Percentiles rank a stretch among this genome's conserved stretches.
These are phyloP conservation scores for Parazoanthus swiftii DNA, from an alignment of 92 coral and sea anemone species.

Conservation along the genomic window DNA sequence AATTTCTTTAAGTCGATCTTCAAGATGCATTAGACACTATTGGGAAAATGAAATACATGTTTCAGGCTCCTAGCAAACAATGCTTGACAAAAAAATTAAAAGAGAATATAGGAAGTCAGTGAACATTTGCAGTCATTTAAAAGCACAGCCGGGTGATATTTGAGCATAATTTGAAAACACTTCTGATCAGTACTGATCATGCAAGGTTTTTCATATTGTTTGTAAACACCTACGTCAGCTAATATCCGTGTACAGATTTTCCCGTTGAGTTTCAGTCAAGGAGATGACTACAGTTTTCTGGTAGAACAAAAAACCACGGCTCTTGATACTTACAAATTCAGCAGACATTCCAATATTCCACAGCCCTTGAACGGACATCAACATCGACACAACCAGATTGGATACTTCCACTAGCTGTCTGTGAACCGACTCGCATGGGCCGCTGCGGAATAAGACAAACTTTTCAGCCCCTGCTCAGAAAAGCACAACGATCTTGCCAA, in stretches of 20 bases:
- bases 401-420: constrained; percentile 78
- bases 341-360: constrained; percentile 95
- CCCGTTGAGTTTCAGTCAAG: too few species aligned
- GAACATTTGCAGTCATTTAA: too few species aligned
- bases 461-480: not conserved
- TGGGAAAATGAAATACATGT: not conserved
- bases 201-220: too few species aligned
- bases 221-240: too few species aligned
- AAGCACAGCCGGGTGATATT: too few species aligned
- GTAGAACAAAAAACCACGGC: too few species aligned
- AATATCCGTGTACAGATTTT: too few species aligned
- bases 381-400: constrained; percentile 81
- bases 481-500: too few species aligned
- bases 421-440: constrained; percentile 55
- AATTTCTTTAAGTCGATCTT: constrained; percentile 93
- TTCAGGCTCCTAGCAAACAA: not conserved
- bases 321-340: constrained; percentile 80
- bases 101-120: too few species aligned
- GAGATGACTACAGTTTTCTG: not conserved
- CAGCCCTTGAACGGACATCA: constrained; percentile 82
- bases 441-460: constrained; percentile 26
- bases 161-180: too few species aligned
- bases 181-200: too few species aligned
- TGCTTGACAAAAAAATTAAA: not conserved
- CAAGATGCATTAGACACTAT: constrained; percentile 96